Percentiles rank a stretch among this genome's conserved stretches.
These are phyloP conservation scores for Aleiodes testaceus DNA, from an alignment of 2,888 invertebrate genomes.

Conservation along the genomic window DNA sequence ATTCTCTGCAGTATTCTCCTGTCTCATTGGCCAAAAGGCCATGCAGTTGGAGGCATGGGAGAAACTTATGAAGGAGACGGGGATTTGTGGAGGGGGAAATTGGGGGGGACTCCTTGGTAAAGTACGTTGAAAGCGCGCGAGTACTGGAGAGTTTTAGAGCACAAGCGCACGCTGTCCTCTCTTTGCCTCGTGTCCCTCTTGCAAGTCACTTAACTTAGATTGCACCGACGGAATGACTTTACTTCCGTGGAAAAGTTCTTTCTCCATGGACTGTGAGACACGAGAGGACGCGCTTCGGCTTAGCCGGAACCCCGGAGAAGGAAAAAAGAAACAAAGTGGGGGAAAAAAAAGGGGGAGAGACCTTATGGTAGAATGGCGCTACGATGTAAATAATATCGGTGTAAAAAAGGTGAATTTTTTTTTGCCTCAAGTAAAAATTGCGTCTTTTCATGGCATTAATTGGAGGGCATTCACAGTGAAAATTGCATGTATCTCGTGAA, in stretches of 20 bases:
- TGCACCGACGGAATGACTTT: constrained; percentile 72
- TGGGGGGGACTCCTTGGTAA: constrained; percentile 36
- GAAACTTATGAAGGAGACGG: constrained; percentile 2
- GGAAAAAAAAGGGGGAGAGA: constrained; percentile 34
- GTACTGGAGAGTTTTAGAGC: constrained; percentile 49
- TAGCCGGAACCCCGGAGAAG: constrained; percentile 35
- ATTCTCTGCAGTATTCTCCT: not conserved
- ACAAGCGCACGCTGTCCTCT: constrained; percentile 38
- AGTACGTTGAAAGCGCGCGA: constrained; percentile 46
- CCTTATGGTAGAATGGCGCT: constrained; percentile 10
- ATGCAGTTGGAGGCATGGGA: too few species aligned
- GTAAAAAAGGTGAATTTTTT: not conserved
- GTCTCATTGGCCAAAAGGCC: constrained; percentile 15
- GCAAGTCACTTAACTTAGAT: constrained; percentile 73
- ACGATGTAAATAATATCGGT: constrained; percentile 40
- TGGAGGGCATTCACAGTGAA: constrained; percentile 33
- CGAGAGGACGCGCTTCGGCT: not conserved
- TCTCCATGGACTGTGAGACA: constrained; percentile 50
- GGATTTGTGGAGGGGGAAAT: constrained; percentile 47
- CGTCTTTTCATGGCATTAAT: constrained; percentile 40
- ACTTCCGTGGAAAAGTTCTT: constrained; percentile 68
- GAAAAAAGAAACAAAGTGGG: constrained; percentile 26
- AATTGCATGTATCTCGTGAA: constrained; percentile 7
- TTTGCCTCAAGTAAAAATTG: constrained; percentile 34
- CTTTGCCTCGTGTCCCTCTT: constrained; percentile 56